Base-by-base conservation (phyloP, 2,113 vertebrate genomes). In the Burhinus bistriatus region DNA sequence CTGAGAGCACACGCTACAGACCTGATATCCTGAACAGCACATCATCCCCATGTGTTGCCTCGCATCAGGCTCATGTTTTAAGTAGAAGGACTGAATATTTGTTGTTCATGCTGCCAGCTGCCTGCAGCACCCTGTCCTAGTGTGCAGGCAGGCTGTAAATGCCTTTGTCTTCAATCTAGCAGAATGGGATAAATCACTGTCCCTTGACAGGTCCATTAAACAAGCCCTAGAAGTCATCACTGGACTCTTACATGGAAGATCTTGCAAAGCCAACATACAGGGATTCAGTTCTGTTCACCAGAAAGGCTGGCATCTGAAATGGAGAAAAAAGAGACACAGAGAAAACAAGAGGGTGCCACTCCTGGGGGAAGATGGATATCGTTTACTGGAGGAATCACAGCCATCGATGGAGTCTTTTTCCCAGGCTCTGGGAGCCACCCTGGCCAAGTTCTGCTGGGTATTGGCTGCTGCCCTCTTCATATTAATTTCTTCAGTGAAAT, bases 401-500 rank as follows among this genome's bases (percentile, higher is more conserved):
- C 34, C 49, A 77, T 62, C 0, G 4, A 23, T 83, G 66, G 76
- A 81, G 36, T 42, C 62, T 51, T 90, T 84, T 96, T 94, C 86
- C 68, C 87, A 92, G 78, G 84, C 71, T 79, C 82, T 83, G 58
- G n/a, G 71, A 95, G 59, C 61, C 42, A 68, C 73, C 65, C 75
- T 87, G 49, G 68, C 75, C 54, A 66, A 84, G 58, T 11, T 78
- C 78, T 90, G 64, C 78, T 94, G 70, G 64, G 47, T 84, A 81
- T 59, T 95, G 87, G 54, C 87, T 88, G 75, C 87, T 91, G 57
- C 82, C 71, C 19, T 4, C n/a, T 93, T 90, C 1, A 0, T 90
- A 89, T 95, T 97, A 77, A 93, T 91, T 97, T 95, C 75, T 96
- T 96, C 87, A 93, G 84, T 82, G 90, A 96, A 97, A 97, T 84